Percentiles rank a stretch among this genome's conserved stretches.
Evolutionary conservation across 2,888 invertebrate species (phyloP).

Genomic region (Melieria crassipennis): DNA sequence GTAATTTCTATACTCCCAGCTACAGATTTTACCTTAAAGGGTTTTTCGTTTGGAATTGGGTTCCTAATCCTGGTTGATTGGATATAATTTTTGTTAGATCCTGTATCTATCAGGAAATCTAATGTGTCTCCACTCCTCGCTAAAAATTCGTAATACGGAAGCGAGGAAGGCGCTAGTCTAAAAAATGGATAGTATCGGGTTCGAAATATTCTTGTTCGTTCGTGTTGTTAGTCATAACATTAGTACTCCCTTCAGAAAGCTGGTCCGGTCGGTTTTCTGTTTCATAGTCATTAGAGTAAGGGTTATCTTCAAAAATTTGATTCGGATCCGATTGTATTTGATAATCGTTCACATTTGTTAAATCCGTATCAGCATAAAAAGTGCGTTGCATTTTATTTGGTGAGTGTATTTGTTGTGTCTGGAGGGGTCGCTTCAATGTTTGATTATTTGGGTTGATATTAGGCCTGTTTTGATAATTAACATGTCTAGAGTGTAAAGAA

Average conservation of each 20-base stretch:
- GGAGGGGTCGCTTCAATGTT: not conserved
- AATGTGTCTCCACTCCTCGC: not conserved
- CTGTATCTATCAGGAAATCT: not conserved
- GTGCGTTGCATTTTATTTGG: not conserved
- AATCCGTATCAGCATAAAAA: not conserved
- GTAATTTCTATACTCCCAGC: constrained; percentile 32
- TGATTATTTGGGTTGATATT: not conserved
- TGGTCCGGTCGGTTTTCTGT: no score
- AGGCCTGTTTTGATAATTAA: not conserved
- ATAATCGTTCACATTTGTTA: not conserved
- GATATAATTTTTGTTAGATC: constrained; percentile 7
- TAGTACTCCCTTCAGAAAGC: not conserved
- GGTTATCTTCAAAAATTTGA: not conserved
- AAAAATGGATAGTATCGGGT: not conserved
- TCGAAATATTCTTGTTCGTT: no score
- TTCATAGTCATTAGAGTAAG: no score
- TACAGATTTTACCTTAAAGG: constrained; percentile 26
- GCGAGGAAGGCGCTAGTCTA: not conserved
- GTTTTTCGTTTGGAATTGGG: not conserved
- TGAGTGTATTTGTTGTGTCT: not conserved
- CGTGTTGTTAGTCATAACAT: not conserved
- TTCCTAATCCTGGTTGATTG: not conserved
- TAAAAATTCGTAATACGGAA: not conserved
- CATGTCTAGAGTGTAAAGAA: not conserved
- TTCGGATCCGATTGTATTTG: not conserved